Evolutionary conservation across 2,888 invertebrate species (phyloP).

Genomic region (Drosophila lutescens): DNA sequence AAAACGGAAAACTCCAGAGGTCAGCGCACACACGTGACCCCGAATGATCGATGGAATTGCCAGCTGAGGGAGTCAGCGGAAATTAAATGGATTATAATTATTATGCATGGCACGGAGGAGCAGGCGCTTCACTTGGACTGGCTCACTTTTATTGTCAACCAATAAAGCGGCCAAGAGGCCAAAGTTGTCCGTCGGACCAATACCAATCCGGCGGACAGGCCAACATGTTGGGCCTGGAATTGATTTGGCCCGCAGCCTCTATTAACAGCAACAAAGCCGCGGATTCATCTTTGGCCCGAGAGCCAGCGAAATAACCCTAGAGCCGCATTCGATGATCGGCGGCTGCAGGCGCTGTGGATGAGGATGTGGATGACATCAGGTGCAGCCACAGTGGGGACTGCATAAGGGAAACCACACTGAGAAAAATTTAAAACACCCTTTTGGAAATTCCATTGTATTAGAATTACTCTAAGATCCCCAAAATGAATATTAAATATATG

Average conservation of each 20-base stretch:
- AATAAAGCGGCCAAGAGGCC: conserved; percentile 66
- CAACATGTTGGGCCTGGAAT: conserved; percentile 69
- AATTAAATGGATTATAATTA: conserved; percentile 77
- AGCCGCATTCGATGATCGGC: conserved; percentile 20
- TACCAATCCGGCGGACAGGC: conserved; percentile 33
- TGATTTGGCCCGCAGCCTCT: conserved; percentile 76
- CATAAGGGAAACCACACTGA: not conserved
- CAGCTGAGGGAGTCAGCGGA: conserved; percentile 56
- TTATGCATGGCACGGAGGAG: conserved; percentile 55
- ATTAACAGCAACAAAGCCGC: conserved; percentile 65
- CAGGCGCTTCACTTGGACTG: conserved; percentile 41
- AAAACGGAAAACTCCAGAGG: conserved; percentile 21
- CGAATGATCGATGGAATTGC: conserved; percentile 74
- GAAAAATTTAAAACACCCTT: not conserved
- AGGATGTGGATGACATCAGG: conserved; percentile 39
- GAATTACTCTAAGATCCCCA: too few species aligned
- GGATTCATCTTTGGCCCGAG: conserved; percentile 14
- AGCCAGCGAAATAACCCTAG: conserved; percentile 33
- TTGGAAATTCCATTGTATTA: not conserved
- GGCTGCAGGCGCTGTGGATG: conserved; percentile 36
- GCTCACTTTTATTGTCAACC: conserved; percentile 78
- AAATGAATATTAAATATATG: too few species aligned
- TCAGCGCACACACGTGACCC: conserved; percentile 42
- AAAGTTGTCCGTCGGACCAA: conserved; percentile 11
- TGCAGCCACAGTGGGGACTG: conserved; percentile 34